These are phyloP conservation scores for Cherax destructor DNA, from an alignment of 1,140 invertebrate genomes.

Conservation along the genomic window DNA sequence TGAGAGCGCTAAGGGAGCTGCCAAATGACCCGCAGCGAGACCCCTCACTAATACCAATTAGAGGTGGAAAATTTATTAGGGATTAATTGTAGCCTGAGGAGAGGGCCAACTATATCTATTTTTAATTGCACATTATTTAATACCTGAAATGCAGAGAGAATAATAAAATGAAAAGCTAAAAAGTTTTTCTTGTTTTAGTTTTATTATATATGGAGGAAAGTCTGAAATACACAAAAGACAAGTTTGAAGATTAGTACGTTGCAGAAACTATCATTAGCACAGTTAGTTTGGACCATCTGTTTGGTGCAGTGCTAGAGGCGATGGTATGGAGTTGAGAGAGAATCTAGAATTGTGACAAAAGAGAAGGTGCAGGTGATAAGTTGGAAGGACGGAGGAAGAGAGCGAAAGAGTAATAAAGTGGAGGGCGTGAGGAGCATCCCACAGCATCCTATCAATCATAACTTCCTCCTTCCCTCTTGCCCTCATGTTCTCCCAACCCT, in stretches of 20 bases:
- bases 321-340: too few relatives aligned
- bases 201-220: too few relatives aligned
- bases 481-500: not conserved
- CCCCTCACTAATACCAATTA: constrained; percentile 10
- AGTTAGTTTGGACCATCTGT: too few relatives aligned
- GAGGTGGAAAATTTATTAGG: not conserved
- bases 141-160: not conserved
- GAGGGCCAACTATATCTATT: not conserved
- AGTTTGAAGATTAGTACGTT: too few relatives aligned
- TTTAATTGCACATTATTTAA: not conserved
- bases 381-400: not conserved
- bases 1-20: not conserved
- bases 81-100: not conserved
- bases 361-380: not conserved
- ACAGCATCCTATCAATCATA: not conserved
- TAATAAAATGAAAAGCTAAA: too few relatives aligned
- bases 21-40: not conserved
- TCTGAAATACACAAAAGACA: too few relatives aligned
- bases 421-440: constrained; percentile 4
- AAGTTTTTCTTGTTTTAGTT: too few relatives aligned
- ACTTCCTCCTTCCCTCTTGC: not conserved
- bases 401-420: not conserved
- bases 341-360: too few relatives aligned
- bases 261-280: too few relatives aligned
- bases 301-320: too few relatives aligned